Evolutionary conservation across 1,140 invertebrate genomes (phyloP).

Genomic region (Epicauta chinensis): DNA sequence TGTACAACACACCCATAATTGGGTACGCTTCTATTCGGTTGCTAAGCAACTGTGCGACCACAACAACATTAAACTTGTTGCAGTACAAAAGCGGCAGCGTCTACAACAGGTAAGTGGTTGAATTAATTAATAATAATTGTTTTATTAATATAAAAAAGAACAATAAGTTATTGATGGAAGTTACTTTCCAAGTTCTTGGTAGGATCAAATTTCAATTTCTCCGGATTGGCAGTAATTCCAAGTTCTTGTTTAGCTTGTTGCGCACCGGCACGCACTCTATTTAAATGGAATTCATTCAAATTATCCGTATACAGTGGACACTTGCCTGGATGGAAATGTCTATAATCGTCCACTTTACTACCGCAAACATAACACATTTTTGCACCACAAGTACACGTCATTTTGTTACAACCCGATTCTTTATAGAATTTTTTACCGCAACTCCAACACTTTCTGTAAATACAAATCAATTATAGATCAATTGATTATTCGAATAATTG

Average conservation of each 20-base stretch:
- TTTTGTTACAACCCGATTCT: constrained; percentile 64
- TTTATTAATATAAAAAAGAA: neutral
- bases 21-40: no score
- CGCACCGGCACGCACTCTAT: constrained; percentile 27
- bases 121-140: no score
- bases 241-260: constrained; percentile 32
- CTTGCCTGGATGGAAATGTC: constrained; percentile 55
- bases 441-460: constrained; percentile 52
- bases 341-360: constrained; percentile 51
- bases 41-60: no score
- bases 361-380: constrained; percentile 64
- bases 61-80: no score
- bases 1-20: no score
- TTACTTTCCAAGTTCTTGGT: constrained; percentile 18
- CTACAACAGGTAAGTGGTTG: no score
- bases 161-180: neutral
- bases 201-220: constrained; percentile 34
- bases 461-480: constrained; percentile 19
- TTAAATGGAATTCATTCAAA: constrained; percentile 22
- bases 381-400: constrained; percentile 61
- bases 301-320: constrained; percentile 35
- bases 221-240: constrained; percentile 20
- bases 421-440: constrained; percentile 58
- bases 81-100: no score
- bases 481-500: neutral